These are phyloP conservation scores for Xerus rutilus DNA, from an alignment of 2,797 vertebrate genomes.

Conservation along the genomic window DNA sequence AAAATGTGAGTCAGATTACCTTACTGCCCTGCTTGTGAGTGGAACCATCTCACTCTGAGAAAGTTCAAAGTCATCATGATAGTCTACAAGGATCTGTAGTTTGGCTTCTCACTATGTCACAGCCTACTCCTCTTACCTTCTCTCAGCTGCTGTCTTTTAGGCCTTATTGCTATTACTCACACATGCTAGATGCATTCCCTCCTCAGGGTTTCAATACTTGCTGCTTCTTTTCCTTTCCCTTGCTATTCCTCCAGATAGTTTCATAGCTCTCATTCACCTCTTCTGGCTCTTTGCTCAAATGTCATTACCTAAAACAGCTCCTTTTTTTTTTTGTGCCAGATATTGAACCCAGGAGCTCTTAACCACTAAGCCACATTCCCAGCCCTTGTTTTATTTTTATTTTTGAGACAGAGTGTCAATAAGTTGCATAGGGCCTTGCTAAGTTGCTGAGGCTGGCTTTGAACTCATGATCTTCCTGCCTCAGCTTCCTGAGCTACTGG, in stretches of 20 bases:
- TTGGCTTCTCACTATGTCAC: background rate
- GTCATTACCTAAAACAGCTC: background rate
- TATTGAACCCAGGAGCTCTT: too few relatives aligned
- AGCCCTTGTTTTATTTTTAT: too few relatives aligned
- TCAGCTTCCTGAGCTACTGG: too few relatives aligned
- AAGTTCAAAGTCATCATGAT: background rate
- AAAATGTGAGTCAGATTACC: background rate
- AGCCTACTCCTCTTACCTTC: background rate
- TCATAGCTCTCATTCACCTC: background rate
- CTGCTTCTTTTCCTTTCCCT: background rate
- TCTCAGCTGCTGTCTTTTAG: background rate
- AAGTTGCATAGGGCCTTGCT: too few relatives aligned
- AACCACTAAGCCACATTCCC: too few relatives aligned
- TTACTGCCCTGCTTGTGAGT: background rate
- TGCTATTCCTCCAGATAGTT: background rate
- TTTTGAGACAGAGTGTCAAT: too few relatives aligned
- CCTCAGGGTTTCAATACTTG: background rate
- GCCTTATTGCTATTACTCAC: background rate
- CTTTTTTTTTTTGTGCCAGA: too few relatives aligned
- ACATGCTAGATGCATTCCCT: background rate
- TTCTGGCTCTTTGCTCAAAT: background rate
- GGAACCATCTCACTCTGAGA: background rate
- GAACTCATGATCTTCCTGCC: too few relatives aligned
- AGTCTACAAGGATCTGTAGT: too few relatives aligned
- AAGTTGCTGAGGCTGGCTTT: too few relatives aligned